phyloP scores from a whole-genome alignment of 2,888 invertebrate genomes.

The Andrena marginata region DNA sequence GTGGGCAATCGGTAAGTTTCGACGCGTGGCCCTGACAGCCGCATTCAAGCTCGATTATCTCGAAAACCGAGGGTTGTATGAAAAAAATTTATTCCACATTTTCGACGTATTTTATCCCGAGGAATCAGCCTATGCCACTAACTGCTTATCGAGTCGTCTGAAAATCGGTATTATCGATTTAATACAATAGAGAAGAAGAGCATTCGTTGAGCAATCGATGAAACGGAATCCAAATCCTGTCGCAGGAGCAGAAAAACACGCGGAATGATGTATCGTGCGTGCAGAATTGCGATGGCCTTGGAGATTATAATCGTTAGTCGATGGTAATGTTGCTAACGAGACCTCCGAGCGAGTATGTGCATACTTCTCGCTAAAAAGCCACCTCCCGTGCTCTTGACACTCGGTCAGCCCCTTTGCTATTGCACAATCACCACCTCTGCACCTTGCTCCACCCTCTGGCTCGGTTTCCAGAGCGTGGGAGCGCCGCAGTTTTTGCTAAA shows the following conservation, averaged over 20 bases:
- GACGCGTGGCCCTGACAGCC: too few relatives aligned
- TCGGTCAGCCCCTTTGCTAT: conserved; percentile 67
- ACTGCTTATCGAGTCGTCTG: not conserved
- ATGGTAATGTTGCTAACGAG: conserved; percentile 78
- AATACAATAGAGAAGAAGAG: too few relatives aligned
- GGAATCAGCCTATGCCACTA: not conserved
- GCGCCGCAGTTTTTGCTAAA: conserved; percentile 10
- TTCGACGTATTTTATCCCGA: not conserved
- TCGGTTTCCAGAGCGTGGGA: conserved; percentile 44
- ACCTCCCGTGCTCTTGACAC: conserved; percentile 74
- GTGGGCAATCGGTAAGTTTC: too few relatives aligned
- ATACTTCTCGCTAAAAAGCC: conserved; percentile 20
- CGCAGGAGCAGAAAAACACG: not conserved
- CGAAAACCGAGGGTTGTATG: not conserved
- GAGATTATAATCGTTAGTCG: conserved; percentile 75
- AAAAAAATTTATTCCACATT: not conserved
- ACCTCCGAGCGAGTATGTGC: conserved; percentile 62
- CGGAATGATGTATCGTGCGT: conserved; percentile 40
- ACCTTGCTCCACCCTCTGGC: conserved; percentile 29
- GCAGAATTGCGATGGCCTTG: conserved; percentile 70
- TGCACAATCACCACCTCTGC: conserved; percentile 68
- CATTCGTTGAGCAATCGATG: not conserved
- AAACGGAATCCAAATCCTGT: not conserved
- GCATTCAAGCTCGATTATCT: not conserved
- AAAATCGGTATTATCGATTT: not conserved